These are phyloP conservation scores for Dioctria rufipes DNA, from an alignment of 2,888 invertebrate species.

Conservation along the genomic window DNA sequence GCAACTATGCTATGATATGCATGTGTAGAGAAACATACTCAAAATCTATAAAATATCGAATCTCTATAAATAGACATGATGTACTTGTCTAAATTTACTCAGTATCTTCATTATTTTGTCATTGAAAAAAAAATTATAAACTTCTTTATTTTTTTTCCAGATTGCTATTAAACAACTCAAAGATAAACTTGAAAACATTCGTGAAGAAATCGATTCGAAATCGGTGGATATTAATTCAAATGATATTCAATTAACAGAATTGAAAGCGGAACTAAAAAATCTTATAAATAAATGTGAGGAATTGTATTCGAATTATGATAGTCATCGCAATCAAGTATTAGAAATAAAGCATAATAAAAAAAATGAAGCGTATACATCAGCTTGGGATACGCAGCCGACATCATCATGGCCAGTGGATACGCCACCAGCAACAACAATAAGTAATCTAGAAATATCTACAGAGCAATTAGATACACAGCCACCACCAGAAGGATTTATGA, in stretches of 20 bases:
- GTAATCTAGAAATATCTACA: conserved; percentile 60
- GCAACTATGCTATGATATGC: no score
- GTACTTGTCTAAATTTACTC: conserved; percentile 61
- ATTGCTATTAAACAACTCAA: conserved; percentile 80
- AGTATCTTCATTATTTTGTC: neutral
- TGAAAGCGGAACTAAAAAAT: conserved; percentile 78
- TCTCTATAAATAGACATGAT: no score
- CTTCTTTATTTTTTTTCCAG: conserved; percentile 66
- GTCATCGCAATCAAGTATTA: conserved; percentile 75
- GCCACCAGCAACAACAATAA: conserved; percentile 58
- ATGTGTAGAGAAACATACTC: no score
- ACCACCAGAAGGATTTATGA: conserved; percentile 74
- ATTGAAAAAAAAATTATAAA: conserved; percentile 7
- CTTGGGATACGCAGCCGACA: conserved; percentile 74
- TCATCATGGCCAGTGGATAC: conserved; percentile 64
- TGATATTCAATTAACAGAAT: conserved; percentile 82
- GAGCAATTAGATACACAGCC: conserved; percentile 63
- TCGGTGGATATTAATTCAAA: conserved; percentile 86
- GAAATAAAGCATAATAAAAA: conserved; percentile 74
- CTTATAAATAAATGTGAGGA: conserved; percentile 80
- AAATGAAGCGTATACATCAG: conserved; percentile 71
- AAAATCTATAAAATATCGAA: no score
- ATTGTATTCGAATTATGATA: conserved; percentile 79
- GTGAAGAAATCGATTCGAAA: conserved; percentile 84
- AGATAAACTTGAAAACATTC: conserved; percentile 82